Conservation (phyloP, 2,797 vertebrate genomes). For the Lagodon rhomboides region DNA sequence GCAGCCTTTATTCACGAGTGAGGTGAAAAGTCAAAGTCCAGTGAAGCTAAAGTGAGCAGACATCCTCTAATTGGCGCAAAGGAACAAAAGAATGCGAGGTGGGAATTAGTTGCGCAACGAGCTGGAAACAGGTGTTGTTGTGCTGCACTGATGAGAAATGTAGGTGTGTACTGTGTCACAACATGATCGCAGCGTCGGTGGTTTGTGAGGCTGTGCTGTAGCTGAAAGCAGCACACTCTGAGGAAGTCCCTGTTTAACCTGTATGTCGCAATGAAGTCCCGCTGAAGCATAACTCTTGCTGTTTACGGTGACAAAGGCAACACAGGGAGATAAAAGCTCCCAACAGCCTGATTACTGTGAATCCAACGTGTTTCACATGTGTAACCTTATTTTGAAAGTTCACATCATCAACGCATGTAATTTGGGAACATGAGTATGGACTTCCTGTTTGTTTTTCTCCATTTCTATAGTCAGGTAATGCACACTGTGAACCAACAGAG, state of each 20-base stretch:
- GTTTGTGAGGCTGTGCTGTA: not conserved
- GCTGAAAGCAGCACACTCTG: not conserved
- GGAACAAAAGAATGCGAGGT: not conserved
- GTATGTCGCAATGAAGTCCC: not conserved
- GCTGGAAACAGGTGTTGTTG: not conserved
- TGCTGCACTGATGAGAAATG: not conserved
- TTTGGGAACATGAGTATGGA: not conserved
- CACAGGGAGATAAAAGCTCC: not conserved
- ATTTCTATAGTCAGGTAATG: not conserved
- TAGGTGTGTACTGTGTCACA: conserved; percentile 5
- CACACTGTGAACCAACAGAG: not conserved
- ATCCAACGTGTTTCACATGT: not conserved
- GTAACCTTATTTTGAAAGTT: not conserved
- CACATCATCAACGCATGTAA: not conserved
- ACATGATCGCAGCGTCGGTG: conserved; percentile 23
- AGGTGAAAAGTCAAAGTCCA: conserved; percentile 1
- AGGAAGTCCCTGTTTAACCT: not conserved
- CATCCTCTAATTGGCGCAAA: not conserved
- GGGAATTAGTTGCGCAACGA: not conserved
- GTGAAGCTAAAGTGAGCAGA: not conserved
- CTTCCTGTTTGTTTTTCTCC: not conserved
- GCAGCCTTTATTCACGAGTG: not conserved
- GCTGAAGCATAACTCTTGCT: not conserved
- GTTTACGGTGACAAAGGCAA: not conserved
- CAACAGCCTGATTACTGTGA: not conserved